Evolutionary conservation across 2,113 vertebrate genomes (phyloP).

Genomic region (Caranx melampygus): DNA sequence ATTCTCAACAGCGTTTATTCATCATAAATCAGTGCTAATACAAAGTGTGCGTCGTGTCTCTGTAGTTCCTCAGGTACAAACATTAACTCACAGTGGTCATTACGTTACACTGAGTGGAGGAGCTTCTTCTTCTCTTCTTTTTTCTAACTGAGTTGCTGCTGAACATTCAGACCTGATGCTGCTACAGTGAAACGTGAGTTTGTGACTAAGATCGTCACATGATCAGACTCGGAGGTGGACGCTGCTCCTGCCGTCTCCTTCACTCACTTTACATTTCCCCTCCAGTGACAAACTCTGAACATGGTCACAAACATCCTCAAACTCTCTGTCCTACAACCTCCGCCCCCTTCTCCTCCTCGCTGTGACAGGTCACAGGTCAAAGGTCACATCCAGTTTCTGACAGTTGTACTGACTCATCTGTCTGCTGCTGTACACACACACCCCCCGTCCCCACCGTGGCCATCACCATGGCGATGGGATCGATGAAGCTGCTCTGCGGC

Average conservation of each 20-base stretch:
- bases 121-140: too few species aligned
- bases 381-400: too few species aligned
- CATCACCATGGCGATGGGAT: slow-evolving; percentile 78
- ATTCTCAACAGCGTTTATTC: too few species aligned
- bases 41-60: too few species aligned
- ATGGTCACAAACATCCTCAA: slow-evolving; percentile 36
- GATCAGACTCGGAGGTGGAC: too few species aligned
- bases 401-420: too few species aligned
- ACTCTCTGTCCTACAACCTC: neutral
- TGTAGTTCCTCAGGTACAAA: neutral
- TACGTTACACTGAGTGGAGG: neutral
- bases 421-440: slow-evolving; percentile 77
- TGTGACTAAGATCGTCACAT: neutral
- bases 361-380: too few species aligned
- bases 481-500: slow-evolving; percentile 62
- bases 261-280: slow-evolving; percentile 40
- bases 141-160: too few species aligned
- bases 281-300: neutral
- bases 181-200: neutral
- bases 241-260: neutral
- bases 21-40: too few species aligned
- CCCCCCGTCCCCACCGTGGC: slow-evolving; percentile 68
- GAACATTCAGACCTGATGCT: slow-evolving; percentile 3
- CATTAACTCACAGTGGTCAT: neutral
- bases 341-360: too few species aligned